Conservation (phyloP, 1,140 invertebrate genomes). For the Lutraria rhynchaena region DNA sequence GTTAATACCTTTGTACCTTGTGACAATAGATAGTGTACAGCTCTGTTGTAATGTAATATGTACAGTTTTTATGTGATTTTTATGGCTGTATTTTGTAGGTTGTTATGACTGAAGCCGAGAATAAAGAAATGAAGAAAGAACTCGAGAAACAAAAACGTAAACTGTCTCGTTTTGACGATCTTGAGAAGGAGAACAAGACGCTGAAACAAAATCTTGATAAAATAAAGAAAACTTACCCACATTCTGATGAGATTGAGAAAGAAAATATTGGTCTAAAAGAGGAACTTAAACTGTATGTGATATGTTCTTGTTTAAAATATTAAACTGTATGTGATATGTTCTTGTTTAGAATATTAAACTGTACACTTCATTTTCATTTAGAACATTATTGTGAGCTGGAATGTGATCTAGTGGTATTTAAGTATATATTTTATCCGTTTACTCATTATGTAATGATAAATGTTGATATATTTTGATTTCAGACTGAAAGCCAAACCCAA, state of each 20-base stretch:
- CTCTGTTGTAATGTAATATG: no score
- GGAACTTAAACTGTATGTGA: slow-evolving; percentile 27
- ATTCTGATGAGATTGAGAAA: not conserved
- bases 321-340: not conserved
- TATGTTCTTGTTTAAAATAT: no score
- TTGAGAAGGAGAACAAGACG: slow-evolving; percentile 22
- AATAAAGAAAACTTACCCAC: not conserved
- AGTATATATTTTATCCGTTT: no score
- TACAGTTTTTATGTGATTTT: no score
- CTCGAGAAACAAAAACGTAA: slow-evolving; percentile 6
- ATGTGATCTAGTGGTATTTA: no score
- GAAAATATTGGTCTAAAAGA: slow-evolving; percentile 12
- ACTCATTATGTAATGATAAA: no score
- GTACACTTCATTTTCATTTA: no score
- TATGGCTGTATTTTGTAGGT: no score
- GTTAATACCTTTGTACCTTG: no score
- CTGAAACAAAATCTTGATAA: slow-evolving; percentile 19
- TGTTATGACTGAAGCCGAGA: slow-evolving; percentile 8
- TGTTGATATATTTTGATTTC: not conserved
- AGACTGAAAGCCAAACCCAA: not conserved
- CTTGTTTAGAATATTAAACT: no score
- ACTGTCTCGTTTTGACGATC: slow-evolving; percentile 9
- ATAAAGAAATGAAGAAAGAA: slow-evolving; percentile 38
- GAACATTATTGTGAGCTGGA: no score
- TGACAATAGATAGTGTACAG: no score